phyloP scores from a whole-genome alignment of 2,113 vertebrate species.

The Tachysurus vachellii region DNA sequence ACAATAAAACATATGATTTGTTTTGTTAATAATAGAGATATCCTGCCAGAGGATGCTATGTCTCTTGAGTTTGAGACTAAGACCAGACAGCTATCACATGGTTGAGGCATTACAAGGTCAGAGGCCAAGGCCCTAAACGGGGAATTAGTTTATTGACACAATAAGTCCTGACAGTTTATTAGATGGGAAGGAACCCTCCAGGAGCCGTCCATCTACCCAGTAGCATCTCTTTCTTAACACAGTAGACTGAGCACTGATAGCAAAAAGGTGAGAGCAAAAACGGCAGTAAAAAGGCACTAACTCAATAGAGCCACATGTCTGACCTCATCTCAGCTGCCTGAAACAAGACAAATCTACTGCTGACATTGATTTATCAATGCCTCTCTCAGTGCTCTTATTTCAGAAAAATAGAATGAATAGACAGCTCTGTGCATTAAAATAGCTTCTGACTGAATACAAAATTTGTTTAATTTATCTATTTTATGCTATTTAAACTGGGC shows the following conservation, averaged over 20 bases:
- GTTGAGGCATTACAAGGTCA: constrained; percentile 67
- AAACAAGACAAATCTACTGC: constrained; percentile 38
- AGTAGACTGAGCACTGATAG: constrained; percentile 66
- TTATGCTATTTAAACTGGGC: background rate
- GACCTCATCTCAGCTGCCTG: constrained; percentile 39
- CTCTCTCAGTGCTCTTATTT: constrained; percentile 33
- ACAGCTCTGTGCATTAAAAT: background rate
- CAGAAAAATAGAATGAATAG: constrained; percentile 1
- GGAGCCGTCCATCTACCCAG: constrained; percentile 63
- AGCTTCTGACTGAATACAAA: background rate
- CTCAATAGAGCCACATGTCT: constrained; percentile 39
- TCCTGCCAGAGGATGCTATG: background rate
- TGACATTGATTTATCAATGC: constrained; percentile 42
- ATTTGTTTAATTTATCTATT: background rate
- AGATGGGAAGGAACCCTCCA: constrained; percentile 66
- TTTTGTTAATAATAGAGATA: background rate
- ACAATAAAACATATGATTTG: background rate
- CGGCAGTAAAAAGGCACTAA: constrained; percentile 40
- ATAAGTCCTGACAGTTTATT: constrained; percentile 82
- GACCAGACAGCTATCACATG: constrained; percentile 59
- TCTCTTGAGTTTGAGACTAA: constrained; percentile 25
- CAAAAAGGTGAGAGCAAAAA: constrained; percentile 46
- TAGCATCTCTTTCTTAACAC: constrained; percentile 60
- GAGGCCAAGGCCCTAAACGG: constrained; percentile 73
- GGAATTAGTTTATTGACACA: constrained; percentile 77